Conservation (phyloP, 1,140 invertebrate species). For the Maconellicoccus hirsutus region DNA sequence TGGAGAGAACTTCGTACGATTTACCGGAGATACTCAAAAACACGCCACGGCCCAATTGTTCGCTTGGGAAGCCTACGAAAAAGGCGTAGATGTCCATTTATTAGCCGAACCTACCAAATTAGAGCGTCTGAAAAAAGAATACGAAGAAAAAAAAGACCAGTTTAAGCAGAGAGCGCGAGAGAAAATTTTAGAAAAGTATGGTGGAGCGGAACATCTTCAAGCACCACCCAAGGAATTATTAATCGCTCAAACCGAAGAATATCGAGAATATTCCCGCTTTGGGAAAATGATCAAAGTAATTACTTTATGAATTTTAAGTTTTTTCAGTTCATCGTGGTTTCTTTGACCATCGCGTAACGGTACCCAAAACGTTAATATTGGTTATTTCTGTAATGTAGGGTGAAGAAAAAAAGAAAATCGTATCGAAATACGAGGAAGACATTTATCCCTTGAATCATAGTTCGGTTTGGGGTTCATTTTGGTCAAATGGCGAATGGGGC, state of each 20-base stretch:
- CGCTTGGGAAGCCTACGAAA: slow-evolving; percentile 93
- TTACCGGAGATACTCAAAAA: slow-evolving; percentile 80
- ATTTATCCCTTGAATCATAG: slow-evolving; percentile 84
- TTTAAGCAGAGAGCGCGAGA: slow-evolving; percentile 45
- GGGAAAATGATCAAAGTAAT: slow-evolving; percentile 62
- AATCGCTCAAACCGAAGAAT: slow-evolving; percentile 89
- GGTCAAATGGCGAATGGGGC: slow-evolving; percentile 85
- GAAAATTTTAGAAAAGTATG: slow-evolving; percentile 71
- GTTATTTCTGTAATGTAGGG: slow-evolving; percentile 47
- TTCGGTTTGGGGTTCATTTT: slow-evolving; percentile 90
- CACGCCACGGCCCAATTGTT: slow-evolving; percentile 90
- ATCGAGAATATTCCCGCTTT: slow-evolving; percentile 88
- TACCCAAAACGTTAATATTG: no score
- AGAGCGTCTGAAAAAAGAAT: slow-evolving; percentile 82
- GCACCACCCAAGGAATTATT: slow-evolving; percentile 73
- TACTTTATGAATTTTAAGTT: slow-evolving; percentile 1
- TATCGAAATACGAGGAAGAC: slow-evolving; percentile 93
- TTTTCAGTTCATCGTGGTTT: background rate
- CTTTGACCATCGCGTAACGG: background rate
- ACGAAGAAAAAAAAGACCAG: slow-evolving; percentile 65
- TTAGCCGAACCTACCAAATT: slow-evolving; percentile 96
- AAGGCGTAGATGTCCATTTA: slow-evolving; percentile 90
- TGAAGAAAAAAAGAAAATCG: slow-evolving; percentile 70
- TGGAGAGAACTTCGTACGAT: slow-evolving; percentile 93
- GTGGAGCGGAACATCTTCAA: slow-evolving; percentile 82